These are phyloP conservation scores for Carapus acus DNA, from an alignment of 2,797 vertebrate species.

Conservation along the genomic window DNA sequence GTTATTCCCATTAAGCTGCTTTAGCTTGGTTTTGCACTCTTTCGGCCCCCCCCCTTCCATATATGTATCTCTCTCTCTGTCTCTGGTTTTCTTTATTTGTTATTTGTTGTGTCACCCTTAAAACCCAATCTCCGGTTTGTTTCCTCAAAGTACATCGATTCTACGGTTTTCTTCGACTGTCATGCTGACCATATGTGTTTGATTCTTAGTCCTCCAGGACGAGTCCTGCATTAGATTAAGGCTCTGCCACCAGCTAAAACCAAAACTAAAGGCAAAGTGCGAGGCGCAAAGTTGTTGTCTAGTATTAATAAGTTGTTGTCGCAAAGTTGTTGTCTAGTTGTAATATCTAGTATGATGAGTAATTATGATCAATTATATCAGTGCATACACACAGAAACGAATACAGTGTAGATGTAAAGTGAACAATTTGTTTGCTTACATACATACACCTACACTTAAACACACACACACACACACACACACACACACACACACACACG, in stretches of 20 bases:
- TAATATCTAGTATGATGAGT: too few species aligned
- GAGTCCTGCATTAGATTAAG: constrained; percentile 30
- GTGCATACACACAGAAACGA: constrained; percentile 30
- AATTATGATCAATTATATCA: too few species aligned
- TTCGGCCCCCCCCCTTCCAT: too few species aligned
- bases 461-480: constrained; percentile 27
- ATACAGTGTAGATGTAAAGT: too few species aligned
- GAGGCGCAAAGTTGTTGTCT: too few species aligned
- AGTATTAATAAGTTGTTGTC: too few species aligned
- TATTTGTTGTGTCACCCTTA: constrained; percentile 49
- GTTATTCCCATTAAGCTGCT: constrained; percentile 62
- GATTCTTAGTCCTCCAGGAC: constrained; percentile 41
- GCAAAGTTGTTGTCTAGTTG: too few species aligned
- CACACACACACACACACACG: constrained; percentile 37
- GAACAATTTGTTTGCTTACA: too few species aligned
- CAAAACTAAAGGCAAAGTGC: too few species aligned
- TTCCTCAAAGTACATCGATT: constrained; percentile 61
- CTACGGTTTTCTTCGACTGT: constrained; percentile 22
- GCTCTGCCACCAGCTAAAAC: constrained; percentile 23
- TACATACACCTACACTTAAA: constrained; percentile 31
- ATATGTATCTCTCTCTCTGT: too few species aligned
- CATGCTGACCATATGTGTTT: constrained; percentile 45
- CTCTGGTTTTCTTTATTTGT: constrained; percentile 38
- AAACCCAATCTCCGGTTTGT: constrained; percentile 56
- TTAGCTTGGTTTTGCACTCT: too few species aligned